Evolutionary conservation across 1,140 invertebrate genomes (phyloP), one percentile per base, ranked within the genome.

Genomic region (Hyphantria cunea): DNA sequence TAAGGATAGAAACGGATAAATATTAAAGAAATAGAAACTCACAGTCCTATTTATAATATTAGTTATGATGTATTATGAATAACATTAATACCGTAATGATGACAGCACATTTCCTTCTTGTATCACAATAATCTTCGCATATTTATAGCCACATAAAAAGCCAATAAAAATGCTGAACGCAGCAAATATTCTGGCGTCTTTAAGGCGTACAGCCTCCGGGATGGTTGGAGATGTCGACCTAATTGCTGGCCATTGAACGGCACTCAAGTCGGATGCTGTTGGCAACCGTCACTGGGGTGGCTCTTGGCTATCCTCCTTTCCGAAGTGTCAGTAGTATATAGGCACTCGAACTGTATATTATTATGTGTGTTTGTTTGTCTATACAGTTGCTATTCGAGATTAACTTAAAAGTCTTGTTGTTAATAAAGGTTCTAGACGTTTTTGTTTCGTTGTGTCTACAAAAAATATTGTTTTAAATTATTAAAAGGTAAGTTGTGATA

Each of bases 171-270:
- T 58, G 55, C 48, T 58, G 55, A 58, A 58, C 44, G 48, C 37
- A 44, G 44, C 55, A 58, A 58, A 68, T 49, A 70, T 68, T 63
- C 10, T 48, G 32, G 49, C 47, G 49, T 62, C 41, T 69, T 60
- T 55, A 34, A 63, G 55, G 63, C 63, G 59, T 47, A 58, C 58
- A 60, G 58, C 59, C 71, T 72, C 60, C 34, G 54, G 53, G 17
- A 25, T 25, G 17, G 14, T 15, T 32, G 15, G 33, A 33, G 55
- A 48, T 60, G 56, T 51, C 76, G 80, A 78, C 79, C 81, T 76
- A 79, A 80, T 83, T 84, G 81, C 56, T 66, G 77, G 52, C 67
- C 77, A 70, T 80, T 78, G 72, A 78, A 84, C 68, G 71, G 54
- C 73, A 78, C 79, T 84, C 75, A 78, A 78, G 79, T 75, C 74